Base-by-base conservation (phyloP, 2,113 vertebrate genomes). In the Spilogale gracilis region DNA sequence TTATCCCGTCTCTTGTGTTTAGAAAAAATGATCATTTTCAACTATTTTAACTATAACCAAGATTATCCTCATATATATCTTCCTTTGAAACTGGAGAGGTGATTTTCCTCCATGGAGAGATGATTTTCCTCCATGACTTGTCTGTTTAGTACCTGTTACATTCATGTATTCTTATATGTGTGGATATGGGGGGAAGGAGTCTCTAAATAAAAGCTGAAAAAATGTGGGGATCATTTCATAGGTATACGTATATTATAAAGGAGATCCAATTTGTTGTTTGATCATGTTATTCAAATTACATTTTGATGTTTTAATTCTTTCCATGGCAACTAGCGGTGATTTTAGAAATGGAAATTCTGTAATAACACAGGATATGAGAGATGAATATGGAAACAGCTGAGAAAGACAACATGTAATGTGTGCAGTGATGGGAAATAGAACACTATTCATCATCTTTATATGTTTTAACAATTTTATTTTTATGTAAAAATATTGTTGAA, bases 311-410 rank as follows among this genome's bases (percentile, higher is more conserved):
- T 90, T 90, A 97, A 93, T 97, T 96, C 78, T 98, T 98, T 95
- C 97, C 94, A 97, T 97, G 96, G 94, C 93, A 98, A 98, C 91
- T 98, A 97, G 96, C 88, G 97, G 95, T 94, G 91, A 94, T 95
- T 97, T 98, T 94, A 32, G 73, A 98, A 96, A 91, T 85, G 21
- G 80, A 87, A 90, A 95, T 94, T 95, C 67, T 95, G 92, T 94
- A 81, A 32, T 38, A 90, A 95, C 45, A 95, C 63, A 56, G 43
- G 91, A 93, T 87, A 97, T 96, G 97, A 98, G 78, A 98, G 79
- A 96, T 95, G 84, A 92, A 84, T 81, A 60, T 92, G 87, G 96
- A 98, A 96, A 80, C 95, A 98, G 93, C 94, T 97, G 92, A 69
- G n/a, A 97, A 95, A 95, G 92, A 69, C 93, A 84, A 58, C 86